These are phyloP conservation scores for Carduelis carduelis DNA, from an alignment of 2,797 vertebrate genomes.

Conservation along the genomic window DNA sequence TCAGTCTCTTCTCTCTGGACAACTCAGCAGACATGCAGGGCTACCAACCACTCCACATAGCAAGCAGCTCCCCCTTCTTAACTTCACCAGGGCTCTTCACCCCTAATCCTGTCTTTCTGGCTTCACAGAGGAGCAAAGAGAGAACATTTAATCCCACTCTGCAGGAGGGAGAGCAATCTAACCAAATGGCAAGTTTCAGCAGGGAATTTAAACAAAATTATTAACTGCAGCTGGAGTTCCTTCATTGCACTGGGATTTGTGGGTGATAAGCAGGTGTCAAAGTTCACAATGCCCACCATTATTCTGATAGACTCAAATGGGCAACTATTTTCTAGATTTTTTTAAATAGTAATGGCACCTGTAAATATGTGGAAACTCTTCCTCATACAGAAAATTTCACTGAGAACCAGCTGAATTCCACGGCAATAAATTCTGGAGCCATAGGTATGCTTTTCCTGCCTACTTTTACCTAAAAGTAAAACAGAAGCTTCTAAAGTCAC, in stretches of 20 bases:
- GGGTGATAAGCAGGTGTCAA: background rate
- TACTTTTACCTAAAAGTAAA: background rate
- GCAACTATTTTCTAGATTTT: background rate
- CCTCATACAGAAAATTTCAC: background rate
- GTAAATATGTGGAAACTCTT: background rate
- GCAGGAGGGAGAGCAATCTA: background rate
- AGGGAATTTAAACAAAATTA: background rate
- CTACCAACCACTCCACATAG: background rate
- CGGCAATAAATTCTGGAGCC: background rate
- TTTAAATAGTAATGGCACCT: background rate
- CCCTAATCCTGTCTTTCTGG: background rate
- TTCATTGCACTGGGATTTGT: background rate
- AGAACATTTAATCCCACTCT: background rate
- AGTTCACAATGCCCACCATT: background rate
- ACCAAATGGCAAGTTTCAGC: background rate
- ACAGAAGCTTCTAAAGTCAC: background rate
- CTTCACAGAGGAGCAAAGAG: background rate
- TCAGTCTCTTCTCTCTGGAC: background rate
- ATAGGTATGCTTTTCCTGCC: background rate
- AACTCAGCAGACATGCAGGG: background rate
- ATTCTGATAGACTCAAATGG: background rate
- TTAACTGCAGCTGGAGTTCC: background rate
- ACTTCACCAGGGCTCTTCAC: background rate
- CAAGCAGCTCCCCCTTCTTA: background rate
- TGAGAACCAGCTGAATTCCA: background rate